phyloP scores from a whole-genome alignment of 2,797 vertebrate species.

The Buphagus erythrorhynchus region DNA sequence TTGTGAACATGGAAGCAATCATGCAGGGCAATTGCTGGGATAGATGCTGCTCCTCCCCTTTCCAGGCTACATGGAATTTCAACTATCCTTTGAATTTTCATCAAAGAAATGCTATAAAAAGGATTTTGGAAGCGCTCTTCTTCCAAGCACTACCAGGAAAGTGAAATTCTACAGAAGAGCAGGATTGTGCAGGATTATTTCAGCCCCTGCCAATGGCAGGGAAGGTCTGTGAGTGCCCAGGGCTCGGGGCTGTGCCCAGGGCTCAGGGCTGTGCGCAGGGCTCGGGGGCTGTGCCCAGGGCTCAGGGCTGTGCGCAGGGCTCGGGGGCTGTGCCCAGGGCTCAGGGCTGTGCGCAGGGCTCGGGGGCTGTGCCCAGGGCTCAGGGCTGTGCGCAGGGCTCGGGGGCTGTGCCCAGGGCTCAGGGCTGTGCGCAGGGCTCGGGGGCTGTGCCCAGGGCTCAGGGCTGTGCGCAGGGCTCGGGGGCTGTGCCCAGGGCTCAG shows the following conservation, averaged over 20 bases:
- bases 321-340: too few relatives aligned
- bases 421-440: too few relatives aligned
- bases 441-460: too few relatives aligned
- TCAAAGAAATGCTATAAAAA: background rate
- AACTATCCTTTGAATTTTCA: background rate
- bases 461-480: too few relatives aligned
- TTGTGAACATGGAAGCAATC: background rate
- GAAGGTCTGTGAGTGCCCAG: background rate
- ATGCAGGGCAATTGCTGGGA: background rate
- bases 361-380: too few relatives aligned
- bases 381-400: too few relatives aligned
- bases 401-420: too few relatives aligned
- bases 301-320: too few relatives aligned
- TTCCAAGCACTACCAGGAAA: background rate
- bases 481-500: too few relatives aligned
- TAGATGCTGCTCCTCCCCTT: background rate
- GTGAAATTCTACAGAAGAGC: rapidly evolving
- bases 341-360: too few relatives aligned
- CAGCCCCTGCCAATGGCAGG: rapidly evolving
- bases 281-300: too few relatives aligned
- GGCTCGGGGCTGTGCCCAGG: background rate
- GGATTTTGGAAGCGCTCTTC: background rate
- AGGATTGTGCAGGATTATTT: rapidly evolving
- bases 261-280: too few relatives aligned
- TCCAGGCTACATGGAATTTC: background rate